phyloP scores from a whole-genome alignment of 2,888 invertebrate species.

The Dryobota labecula region DNA sequence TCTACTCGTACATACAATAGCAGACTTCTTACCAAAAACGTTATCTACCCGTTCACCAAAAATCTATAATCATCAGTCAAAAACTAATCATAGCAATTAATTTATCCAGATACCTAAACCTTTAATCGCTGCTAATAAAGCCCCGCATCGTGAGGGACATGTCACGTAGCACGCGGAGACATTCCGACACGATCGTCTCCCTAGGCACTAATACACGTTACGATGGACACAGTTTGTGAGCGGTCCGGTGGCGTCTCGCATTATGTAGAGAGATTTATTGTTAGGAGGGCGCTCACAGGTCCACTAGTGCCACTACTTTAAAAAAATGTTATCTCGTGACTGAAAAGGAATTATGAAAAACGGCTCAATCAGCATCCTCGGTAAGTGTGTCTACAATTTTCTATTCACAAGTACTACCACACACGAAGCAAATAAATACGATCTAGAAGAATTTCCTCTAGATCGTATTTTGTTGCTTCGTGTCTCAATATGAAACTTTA shows the following conservation, averaged over 20 bases:
- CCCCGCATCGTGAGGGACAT: neutral
- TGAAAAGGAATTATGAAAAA: no score
- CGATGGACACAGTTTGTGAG: neutral
- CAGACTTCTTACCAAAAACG: neutral
- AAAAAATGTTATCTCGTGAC: no score
- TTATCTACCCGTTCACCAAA: neutral
- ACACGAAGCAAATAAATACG: no score
- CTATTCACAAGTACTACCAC: no score
- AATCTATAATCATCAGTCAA: neutral
- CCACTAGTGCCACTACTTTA: no score
- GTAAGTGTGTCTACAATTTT: no score
- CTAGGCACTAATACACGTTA: constrained; percentile 36
- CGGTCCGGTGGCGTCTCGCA: neutral
- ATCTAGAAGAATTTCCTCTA: no score
- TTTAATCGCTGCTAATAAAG: constrained; percentile 38
- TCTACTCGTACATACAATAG: no score
- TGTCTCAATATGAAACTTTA: no score
- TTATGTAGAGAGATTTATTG: neutral
- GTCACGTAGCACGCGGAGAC: constrained; percentile 26
- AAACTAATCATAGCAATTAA: constrained; percentile 3
- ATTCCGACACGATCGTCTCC: constrained; percentile 40
- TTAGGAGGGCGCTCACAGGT: no score
- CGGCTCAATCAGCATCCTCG: no score
- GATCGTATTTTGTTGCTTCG: no score
- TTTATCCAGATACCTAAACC: neutral